Evolutionary conservation across 2,797 vertebrate species (phyloP).

Genomic region (Gymnothorax reevesii): DNA sequence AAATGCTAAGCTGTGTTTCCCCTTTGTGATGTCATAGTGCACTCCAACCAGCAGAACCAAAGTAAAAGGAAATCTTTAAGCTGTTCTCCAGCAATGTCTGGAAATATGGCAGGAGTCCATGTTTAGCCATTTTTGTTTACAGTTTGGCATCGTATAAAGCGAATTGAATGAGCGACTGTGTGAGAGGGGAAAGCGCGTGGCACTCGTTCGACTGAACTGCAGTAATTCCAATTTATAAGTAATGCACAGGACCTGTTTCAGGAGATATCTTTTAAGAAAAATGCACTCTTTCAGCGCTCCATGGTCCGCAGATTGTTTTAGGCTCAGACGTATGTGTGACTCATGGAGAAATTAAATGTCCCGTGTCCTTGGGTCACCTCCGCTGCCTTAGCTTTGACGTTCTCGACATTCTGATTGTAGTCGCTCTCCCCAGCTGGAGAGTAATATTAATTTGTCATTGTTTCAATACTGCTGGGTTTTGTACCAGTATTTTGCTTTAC

Average conservation of each 20-base stretch:
- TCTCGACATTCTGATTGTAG: background rate
- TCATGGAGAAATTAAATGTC: background rate
- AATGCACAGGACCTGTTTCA: background rate
- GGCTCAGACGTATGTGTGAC: background rate
- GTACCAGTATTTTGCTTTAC: background rate
- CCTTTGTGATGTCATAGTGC: background rate
- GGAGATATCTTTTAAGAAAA: background rate
- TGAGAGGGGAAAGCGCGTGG: background rate
- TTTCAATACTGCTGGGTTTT: background rate
- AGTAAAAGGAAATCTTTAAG: background rate
- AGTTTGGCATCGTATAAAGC: background rate
- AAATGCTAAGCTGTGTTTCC: background rate
- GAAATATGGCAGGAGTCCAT: background rate
- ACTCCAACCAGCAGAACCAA: background rate
- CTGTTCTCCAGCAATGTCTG: background rate
- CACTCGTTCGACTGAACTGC: background rate
- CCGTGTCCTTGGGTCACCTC: background rate
- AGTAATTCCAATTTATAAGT: background rate
- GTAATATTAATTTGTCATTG: background rate
- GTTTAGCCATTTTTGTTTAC: constrained; percentile 28
- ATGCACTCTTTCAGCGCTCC: background rate
- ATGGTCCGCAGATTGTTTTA: background rate
- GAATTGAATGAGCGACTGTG: background rate
- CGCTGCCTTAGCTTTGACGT: background rate
- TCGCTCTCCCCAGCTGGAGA: background rate